Evolutionary conservation across 2,888 invertebrate species (phyloP).

Genomic region (Resseliella maxima): DNA sequence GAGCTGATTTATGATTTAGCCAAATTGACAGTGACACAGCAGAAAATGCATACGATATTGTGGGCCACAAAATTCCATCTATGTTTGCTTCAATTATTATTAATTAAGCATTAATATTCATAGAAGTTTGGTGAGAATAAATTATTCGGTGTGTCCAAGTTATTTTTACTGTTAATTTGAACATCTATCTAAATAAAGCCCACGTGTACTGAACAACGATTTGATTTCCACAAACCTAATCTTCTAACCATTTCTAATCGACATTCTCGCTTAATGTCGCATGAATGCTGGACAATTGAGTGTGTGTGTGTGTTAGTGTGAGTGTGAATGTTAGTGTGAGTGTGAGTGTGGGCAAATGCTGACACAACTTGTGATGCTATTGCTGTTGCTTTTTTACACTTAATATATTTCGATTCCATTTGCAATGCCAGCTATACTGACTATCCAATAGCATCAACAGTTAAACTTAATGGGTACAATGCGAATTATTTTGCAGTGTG

Average conservation of each 20-base stretch:
- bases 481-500: conserved; percentile 51
- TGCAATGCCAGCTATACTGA: not conserved
- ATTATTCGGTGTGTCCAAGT: conserved; percentile 20
- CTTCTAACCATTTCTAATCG: conserved; percentile 38
- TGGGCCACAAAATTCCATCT: not conserved
- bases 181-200: conserved; percentile 51
- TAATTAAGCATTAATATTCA: conserved; percentile 54
- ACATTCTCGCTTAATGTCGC: conserved; percentile 49
- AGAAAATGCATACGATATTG: not conserved
- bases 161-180: conserved; percentile 51
- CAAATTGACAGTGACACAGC: not conserved
- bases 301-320: not conserved
- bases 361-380: not conserved
- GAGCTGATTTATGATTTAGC: conserved; percentile 21
- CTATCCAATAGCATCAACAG: not conserved
- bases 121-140: conserved; percentile 36
- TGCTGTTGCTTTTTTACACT: not conserved
- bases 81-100: conserved; percentile 47
- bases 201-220: not conserved
- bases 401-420: not conserved
- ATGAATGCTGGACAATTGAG: not conserved
- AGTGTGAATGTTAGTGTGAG: too few species aligned
- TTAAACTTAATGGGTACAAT: conserved; percentile 44
- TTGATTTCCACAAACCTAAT: not conserved
- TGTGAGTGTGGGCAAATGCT: too few species aligned